phyloP scores from a whole-genome alignment of 2,113 vertebrate genomes.

The Colaptes auratus region DNA sequence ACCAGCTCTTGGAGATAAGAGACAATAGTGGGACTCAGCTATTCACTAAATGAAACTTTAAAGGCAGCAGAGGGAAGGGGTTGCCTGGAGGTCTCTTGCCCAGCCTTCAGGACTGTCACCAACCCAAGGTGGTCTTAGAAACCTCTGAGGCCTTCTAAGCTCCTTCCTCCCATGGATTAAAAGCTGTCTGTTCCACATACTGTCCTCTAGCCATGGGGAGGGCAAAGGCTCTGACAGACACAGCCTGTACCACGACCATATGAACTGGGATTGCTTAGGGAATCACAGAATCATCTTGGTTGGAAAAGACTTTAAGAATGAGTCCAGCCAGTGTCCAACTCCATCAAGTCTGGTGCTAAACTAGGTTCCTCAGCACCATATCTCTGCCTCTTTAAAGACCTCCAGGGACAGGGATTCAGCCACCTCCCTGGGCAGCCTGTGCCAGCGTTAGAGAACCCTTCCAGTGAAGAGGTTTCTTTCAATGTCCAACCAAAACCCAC shows the following conservation, averaged over 20 bases:
- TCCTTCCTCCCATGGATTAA: neutral
- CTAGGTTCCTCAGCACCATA: too few species aligned
- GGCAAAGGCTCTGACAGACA: neutral
- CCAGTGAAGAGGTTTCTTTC: too few species aligned
- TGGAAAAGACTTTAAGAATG: too few species aligned
- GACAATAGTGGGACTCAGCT: neutral
- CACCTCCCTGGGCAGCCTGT: too few species aligned
- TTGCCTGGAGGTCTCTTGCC: neutral
- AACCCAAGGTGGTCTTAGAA: neutral
- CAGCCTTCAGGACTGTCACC: neutral
- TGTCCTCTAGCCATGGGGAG: neutral
- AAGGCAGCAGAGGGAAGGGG: neutral
- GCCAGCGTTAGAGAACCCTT: too few species aligned
- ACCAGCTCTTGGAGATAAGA: neutral
- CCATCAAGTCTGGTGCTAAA: too few species aligned
- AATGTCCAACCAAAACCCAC: too few species aligned
- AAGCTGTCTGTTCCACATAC: neutral
- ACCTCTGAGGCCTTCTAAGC: neutral
- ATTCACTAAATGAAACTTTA: neutral
- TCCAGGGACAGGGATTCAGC: too few species aligned
- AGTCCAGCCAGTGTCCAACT: too few species aligned
- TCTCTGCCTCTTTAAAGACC: too few species aligned
- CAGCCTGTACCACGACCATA: accelerated
- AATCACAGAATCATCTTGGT: too few species aligned
- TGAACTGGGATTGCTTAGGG: neutral